These are phyloP conservation scores for Drosophila pandora DNA, from an alignment of 1,140 invertebrate genomes.

Conservation along the genomic window DNA sequence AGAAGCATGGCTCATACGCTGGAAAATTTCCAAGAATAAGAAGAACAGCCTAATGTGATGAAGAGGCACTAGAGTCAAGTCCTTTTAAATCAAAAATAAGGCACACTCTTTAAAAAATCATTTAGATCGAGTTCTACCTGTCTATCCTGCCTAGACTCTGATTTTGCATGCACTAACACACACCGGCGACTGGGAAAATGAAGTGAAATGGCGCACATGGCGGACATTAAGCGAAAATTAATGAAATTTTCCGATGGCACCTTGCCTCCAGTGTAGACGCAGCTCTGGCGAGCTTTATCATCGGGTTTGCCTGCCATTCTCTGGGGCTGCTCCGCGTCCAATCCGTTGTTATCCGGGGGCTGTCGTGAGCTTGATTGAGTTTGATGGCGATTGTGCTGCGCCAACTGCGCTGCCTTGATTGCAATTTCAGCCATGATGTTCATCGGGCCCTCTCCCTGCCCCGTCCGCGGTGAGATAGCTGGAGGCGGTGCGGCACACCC, in stretches of 20 bases:
- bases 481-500: constrained; percentile 15
- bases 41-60: too few species aligned
- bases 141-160: constrained; percentile 6
- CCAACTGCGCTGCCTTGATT: constrained; percentile 68
- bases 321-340: constrained; percentile 34
- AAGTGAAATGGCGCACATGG: constrained; percentile 75
- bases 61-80: too few species aligned
- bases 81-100: background rate
- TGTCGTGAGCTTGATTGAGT: constrained; percentile 75
- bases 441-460: background rate
- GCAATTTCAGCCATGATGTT: constrained; percentile 61
- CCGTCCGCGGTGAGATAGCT: constrained; percentile 4
- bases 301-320: constrained; percentile 10
- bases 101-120: background rate
- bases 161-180: constrained; percentile 43
- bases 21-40: background rate
- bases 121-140: constrained; percentile 3
- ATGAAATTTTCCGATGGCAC: constrained; percentile 66
- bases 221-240: constrained; percentile 78
- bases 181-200: constrained; percentile 14
- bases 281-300: constrained; percentile 35
- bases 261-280: constrained; percentile 24
- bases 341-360: constrained; percentile 67
- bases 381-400: constrained; percentile 74
- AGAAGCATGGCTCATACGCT: background rate